These are phyloP conservation scores for Stegodyphus mimosarum DNA, from an alignment of 1,140 invertebrate genomes.

Conservation along the genomic window DNA sequence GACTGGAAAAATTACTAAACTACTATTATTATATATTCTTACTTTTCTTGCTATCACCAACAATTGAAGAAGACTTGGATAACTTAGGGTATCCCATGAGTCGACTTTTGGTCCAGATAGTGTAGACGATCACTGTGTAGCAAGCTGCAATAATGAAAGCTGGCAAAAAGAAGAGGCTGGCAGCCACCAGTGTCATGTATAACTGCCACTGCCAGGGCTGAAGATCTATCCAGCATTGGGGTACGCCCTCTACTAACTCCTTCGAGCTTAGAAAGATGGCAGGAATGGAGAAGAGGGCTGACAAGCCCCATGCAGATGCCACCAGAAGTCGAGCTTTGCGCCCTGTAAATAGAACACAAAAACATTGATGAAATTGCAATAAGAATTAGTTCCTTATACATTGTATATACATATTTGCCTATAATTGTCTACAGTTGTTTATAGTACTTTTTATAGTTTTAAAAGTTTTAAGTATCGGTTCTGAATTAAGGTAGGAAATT, in stretches of 20 bases:
- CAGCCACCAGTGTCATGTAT: conserved; percentile 86
- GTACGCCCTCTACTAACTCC: conserved; percentile 72
- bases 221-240: conserved; percentile 92
- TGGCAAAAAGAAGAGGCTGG: conserved; percentile 87
- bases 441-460: too few relatives aligned
- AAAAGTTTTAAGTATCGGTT: too few relatives aligned
- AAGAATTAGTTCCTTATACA: too few relatives aligned
- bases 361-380: background rate
- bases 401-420: too few relatives aligned
- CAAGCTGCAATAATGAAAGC: conserved; percentile 90
- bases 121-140: conserved; percentile 90
- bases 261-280: conserved; percentile 86
- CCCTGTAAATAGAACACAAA: conserved; percentile 73
- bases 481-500: too few relatives aligned
- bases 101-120: conserved; percentile 86
- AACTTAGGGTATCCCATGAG: conserved; percentile 64
- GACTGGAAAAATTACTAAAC: too few relatives aligned
- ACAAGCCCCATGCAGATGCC: conserved; percentile 82
- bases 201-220: conserved; percentile 81
- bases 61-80: conserved; percentile 28
- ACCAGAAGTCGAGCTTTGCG: conserved; percentile 83
- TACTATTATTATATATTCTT: background rate
- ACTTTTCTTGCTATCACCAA: conserved; percentile 53
- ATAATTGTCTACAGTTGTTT: too few relatives aligned
- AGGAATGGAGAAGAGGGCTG: conserved; percentile 85